A percentile compares a stretch with the other conserved stretches of the same genome.
Evolutionary conservation across 2,888 invertebrate genomes (phyloP).

Genomic region (Schrankia costaestrigalis): DNA sequence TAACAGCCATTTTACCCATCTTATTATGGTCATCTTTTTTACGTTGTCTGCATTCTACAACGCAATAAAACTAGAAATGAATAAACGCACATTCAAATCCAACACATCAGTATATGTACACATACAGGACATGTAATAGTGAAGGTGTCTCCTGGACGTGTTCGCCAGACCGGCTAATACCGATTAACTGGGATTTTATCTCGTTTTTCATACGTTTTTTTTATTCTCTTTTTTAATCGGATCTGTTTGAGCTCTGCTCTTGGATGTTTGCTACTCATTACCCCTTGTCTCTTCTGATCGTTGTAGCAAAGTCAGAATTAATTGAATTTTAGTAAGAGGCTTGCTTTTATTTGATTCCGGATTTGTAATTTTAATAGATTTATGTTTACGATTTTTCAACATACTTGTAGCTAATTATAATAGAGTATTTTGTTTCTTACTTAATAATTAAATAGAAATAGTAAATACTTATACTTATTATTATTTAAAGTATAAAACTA

Average conservation of each 20-base stretch:
- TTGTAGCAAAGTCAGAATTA: conserved; percentile 34
- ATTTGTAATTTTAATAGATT: conserved; percentile 6
- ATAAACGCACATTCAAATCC: no score
- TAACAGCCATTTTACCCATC: no score
- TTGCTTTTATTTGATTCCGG: conserved; percentile 32
- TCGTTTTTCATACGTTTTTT: conserved; percentile 3
- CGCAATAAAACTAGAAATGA: no score
- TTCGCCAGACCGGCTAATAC: conserved; percentile 61
- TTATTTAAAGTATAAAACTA: no score
- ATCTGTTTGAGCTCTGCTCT: conserved; percentile 45
- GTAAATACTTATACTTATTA: no score
- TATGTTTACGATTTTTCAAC: neutral
- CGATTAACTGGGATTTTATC: conserved; percentile 42
- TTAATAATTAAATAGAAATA: no score
- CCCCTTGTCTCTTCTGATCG: conserved; percentile 28
- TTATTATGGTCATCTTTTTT: no score
- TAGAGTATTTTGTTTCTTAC: no score
- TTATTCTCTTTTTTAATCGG: conserved; percentile 33
- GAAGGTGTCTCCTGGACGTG: conserved; percentile 37
- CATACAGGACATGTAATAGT: no score
- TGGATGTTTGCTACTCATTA: conserved; percentile 54
- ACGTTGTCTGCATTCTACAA: no score
- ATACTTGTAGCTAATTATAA: no score
- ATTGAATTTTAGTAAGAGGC: conserved; percentile 53
- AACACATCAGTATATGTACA: no score